Evolutionary conservation across 2,113 vertebrate genomes (phyloP).

Genomic region (Indri indri): DNA sequence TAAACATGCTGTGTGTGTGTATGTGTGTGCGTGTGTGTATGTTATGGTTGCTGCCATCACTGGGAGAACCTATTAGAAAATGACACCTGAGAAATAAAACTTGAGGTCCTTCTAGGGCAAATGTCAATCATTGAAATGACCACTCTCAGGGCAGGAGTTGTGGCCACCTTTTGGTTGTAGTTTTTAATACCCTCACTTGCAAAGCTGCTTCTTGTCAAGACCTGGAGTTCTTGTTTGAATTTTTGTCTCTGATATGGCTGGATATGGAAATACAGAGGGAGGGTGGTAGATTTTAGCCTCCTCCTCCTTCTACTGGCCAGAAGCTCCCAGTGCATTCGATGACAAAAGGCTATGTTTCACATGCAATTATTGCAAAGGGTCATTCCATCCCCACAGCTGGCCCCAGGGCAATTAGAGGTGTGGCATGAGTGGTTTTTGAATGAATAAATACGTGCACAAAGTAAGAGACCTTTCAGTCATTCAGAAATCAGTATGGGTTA

Average conservation of each 20-base stretch:
- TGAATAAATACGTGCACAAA: not conserved
- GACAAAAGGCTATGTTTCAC: not conserved
- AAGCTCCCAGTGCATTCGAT: not conserved
- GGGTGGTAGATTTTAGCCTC: not conserved
- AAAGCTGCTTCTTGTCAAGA: not conserved
- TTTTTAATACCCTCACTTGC: not conserved
- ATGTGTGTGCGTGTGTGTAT: not conserved
- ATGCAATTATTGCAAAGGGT: not conserved
- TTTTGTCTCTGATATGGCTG: not conserved
- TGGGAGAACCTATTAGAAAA: not conserved
- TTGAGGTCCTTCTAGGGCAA: not conserved
- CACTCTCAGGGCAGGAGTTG: not conserved
- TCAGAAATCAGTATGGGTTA: not conserved
- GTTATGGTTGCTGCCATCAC: not conserved
- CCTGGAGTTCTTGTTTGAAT: not conserved
- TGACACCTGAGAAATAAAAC: not conserved
- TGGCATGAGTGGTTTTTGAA: not conserved
- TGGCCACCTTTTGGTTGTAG: not conserved
- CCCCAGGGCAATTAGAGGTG: not conserved
- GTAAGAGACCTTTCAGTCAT: not conserved
- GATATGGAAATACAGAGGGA: not conserved
- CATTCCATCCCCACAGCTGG: not conserved
- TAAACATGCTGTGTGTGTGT: not conserved
- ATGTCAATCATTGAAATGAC: not conserved
- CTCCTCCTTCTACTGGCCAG: not conserved